These are phyloP conservation scores for Nyctibius grandis DNA, from an alignment of 2,797 vertebrate species.

Conservation along the genomic window DNA sequence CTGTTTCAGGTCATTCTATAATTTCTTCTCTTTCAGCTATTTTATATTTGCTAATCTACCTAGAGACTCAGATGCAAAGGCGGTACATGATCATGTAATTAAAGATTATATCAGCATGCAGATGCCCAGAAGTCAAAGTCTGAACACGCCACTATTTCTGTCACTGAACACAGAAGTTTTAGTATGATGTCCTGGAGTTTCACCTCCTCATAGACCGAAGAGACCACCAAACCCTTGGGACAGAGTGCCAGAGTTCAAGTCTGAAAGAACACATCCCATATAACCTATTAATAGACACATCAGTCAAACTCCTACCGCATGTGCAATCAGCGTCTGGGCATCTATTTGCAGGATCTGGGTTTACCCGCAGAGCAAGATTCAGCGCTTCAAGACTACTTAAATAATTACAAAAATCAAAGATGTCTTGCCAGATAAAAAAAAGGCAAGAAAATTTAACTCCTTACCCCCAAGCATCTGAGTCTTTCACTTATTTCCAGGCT, in stretches of 20 bases:
- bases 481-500: neutral
- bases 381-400: neutral
- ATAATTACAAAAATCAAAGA: neutral
- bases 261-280: neutral
- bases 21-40: neutral
- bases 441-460: neutral
- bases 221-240: neutral
- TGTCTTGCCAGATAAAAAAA: neutral
- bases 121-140: neutral
- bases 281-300: neutral
- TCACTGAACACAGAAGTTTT: neutral
- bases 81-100: neutral
- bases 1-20: neutral
- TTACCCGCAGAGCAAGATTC: neutral
- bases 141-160: neutral
- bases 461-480: neutral
- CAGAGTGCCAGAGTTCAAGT: neutral
- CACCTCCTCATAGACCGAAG: neutral
- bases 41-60: neutral
- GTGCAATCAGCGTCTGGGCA: neutral
- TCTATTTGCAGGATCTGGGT: neutral
- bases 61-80: neutral
- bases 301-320: neutral
- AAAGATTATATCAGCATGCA: neutral
- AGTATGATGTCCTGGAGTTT: neutral